Conservation (phyloP, 1,140 invertebrate species). For the Drosophila nikananu region DNA sequence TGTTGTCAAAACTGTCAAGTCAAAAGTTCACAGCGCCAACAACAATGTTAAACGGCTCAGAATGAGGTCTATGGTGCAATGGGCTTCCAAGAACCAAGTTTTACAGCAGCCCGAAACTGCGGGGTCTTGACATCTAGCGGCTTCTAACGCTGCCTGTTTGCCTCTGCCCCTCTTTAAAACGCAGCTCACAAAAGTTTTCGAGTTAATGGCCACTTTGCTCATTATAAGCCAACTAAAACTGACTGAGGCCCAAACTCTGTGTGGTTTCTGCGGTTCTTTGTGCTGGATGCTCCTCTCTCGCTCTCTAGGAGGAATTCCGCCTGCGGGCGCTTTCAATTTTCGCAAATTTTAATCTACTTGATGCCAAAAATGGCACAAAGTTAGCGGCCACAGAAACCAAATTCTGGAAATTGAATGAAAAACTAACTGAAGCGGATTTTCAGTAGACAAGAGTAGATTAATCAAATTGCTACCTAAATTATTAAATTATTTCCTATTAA, state of each 20-base stretch:
- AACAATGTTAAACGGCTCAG: constrained; percentile 56
- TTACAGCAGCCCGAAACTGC: constrained; percentile 43
- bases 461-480: not conserved
- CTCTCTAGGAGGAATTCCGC: constrained; percentile 11
- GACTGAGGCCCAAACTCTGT: constrained; percentile 69
- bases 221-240: constrained; percentile 78
- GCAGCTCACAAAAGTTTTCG: constrained; percentile 68
- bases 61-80: constrained; percentile 73
- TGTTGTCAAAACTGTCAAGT: constrained; percentile 73
- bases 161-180: constrained; percentile 53
- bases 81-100: constrained; percentile 65
- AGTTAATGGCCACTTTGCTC: constrained; percentile 77
- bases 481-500: not conserved
- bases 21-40: constrained; percentile 67
- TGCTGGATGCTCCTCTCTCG: constrained; percentile 21
- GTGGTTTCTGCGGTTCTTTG: constrained; percentile 63
- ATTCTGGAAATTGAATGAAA: constrained; percentile 20
- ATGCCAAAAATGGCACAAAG: constrained; percentile 57
- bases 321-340: constrained; percentile 67
- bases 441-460: not conserved
- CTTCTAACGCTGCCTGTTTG: constrained; percentile 10
- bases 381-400: constrained; percentile 31
- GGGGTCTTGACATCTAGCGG: constrained; percentile 55
- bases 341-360: constrained; percentile 65
- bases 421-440: constrained; percentile 6